Percentiles rank a stretch among this genome's conserved stretches.
phyloP scores from a whole-genome alignment of 2,113 vertebrate genomes.

The Anarhynchus alexandrinus region DNA sequence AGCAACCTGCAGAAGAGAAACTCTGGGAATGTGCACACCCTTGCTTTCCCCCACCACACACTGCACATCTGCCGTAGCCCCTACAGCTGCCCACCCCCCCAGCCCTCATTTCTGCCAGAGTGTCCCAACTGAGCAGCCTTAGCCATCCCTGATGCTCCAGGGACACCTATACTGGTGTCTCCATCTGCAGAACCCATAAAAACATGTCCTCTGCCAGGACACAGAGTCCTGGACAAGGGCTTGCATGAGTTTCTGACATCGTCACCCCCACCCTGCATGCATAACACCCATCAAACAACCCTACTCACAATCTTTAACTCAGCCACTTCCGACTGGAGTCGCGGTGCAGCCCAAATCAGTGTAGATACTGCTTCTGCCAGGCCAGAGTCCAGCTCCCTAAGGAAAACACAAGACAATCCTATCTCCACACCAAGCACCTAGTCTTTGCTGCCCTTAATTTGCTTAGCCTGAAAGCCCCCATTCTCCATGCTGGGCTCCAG shows the following conservation, averaged over 20 bases:
- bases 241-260: neutral
- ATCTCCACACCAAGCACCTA: neutral
- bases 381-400: slow-evolving; percentile 92
- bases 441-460: neutral
- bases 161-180: neutral
- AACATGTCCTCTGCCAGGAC: neutral
- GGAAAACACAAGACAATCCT: neutral
- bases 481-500: neutral
- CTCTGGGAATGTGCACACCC: neutral
- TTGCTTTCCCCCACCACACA: neutral
- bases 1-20: slow-evolving; percentile 81
- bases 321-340: slow-evolving; percentile 89
- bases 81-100: neutral
- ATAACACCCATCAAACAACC: neutral
- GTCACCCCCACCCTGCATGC: rapidly evolving
- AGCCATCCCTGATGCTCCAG: neutral
- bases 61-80: neutral
- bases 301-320: slow-evolving; percentile 92
- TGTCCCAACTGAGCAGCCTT: neutral
- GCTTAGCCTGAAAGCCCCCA: neutral
- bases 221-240: neutral
- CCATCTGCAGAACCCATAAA: neutral
- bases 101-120: neutral
- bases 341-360: slow-evolving; percentile 95
- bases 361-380: slow-evolving; percentile 95